phyloP scores from a whole-genome alignment of 2,888 invertebrate species.

The Athripsodes cinereus region DNA sequence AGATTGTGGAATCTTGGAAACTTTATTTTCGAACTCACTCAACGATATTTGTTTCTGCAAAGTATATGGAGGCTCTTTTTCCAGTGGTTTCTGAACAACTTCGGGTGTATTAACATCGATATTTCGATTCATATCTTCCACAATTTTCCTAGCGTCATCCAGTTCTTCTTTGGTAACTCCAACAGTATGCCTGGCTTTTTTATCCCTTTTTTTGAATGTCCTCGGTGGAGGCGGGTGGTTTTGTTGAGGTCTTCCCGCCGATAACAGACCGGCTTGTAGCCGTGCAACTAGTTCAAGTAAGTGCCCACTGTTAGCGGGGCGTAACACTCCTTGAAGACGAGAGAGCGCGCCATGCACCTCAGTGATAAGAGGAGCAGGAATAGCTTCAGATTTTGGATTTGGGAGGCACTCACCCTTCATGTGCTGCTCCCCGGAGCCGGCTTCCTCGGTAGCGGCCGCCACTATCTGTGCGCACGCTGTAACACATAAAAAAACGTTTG shows the following conservation, averaged over 20 bases:
- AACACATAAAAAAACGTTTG: slow-evolving; percentile 27
- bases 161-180: slow-evolving; percentile 78
- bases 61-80: slow-evolving; percentile 33
- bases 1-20: slow-evolving; percentile 24
- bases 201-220: slow-evolving; percentile 51
- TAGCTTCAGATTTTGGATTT: slow-evolving; percentile 35
- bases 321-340: slow-evolving; percentile 65
- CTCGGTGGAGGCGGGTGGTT: slow-evolving; percentile 38
- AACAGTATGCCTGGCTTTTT: slow-evolving; percentile 71
- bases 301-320: slow-evolving; percentile 52
- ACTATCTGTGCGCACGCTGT: slow-evolving; percentile 48
- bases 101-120: slow-evolving; percentile 31
- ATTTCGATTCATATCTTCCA: slow-evolving; percentile 56
- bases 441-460: slow-evolving; percentile 42
- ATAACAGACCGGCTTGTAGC: slow-evolving; percentile 54
- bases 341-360: slow-evolving; percentile 74
- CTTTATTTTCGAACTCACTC: slow-evolving; percentile 30
- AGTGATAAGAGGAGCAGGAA: slow-evolving; percentile 54
- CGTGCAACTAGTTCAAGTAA: slow-evolving; percentile 64
- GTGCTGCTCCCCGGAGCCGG: slow-evolving; percentile 33
- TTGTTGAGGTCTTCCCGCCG: slow-evolving; percentile 32
- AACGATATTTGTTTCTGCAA: slow-evolving; percentile 46
- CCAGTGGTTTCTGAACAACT: slow-evolving; percentile 26
- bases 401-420: slow-evolving; percentile 69
- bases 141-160: slow-evolving; percentile 68